phyloP scores from a whole-genome alignment of 2,797 vertebrate genomes.

The Danio kyathit region DNA sequence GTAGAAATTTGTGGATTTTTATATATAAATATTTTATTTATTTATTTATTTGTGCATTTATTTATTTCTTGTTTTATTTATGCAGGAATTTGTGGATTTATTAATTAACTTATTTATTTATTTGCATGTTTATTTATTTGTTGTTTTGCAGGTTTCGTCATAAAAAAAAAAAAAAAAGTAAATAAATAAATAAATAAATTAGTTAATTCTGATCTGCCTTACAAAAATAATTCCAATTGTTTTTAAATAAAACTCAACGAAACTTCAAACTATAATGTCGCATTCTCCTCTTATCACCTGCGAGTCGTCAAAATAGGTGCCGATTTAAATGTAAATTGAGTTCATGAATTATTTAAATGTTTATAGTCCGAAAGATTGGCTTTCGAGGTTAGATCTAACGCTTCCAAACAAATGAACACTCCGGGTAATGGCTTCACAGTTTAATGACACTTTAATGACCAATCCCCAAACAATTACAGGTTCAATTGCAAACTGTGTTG shows the following conservation, averaged over 20 bases:
- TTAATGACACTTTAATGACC: slow-evolving; percentile 12
- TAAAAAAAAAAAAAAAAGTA: too few species aligned
- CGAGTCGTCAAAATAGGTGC: background rate
- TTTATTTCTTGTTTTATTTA: too few species aligned
- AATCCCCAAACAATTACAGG: background rate
- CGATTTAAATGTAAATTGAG: background rate
- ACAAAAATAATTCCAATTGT: background rate
- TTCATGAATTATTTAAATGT: slow-evolving; percentile 70
- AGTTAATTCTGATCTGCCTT: too few species aligned
- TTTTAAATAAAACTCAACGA: background rate
- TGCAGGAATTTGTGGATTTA: too few species aligned
- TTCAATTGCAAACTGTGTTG: background rate
- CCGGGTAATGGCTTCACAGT: background rate
- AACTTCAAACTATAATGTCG: background rate
- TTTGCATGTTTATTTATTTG: too few species aligned
- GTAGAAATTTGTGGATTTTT: too few species aligned
- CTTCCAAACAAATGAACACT: slow-evolving; percentile 26
- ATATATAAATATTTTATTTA: too few species aligned
- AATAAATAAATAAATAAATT: too few species aligned
- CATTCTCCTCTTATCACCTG: background rate
- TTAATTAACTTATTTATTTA: too few species aligned
- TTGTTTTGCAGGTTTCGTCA: too few species aligned
- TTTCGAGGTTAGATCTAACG: background rate
- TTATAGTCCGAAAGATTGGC: slow-evolving; percentile 4
- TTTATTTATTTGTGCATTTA: too few species aligned